Evolutionary conservation across 2,888 invertebrate genomes (phyloP), one percentile per base, ranked within the genome.

Genomic region (Amphipoea lucens): DNA sequence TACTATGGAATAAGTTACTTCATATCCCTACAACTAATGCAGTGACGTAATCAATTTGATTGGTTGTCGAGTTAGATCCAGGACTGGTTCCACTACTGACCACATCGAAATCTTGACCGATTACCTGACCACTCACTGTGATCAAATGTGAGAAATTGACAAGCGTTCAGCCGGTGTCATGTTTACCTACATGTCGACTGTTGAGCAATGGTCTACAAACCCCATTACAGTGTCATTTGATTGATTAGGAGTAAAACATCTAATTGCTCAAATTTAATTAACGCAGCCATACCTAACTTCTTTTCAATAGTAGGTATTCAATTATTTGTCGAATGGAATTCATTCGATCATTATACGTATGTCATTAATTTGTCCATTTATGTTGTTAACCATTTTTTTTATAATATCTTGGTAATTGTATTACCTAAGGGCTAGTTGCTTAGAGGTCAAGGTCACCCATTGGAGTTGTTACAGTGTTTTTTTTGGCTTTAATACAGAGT

Each of bases 11-110:
- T 82, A 78, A n/a, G 87, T 93, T 93, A 90, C 92, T 90, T 89
- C 92, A 93, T 85, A 90, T 92, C 91, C 92, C 91, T 90, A 87
- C 89, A 89, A 87, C 88, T 86, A 84, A 91, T 71, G 78, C 67
- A 78, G 78, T 93, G 90, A 91, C 82, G 91, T 92, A 92, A 94
- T 86, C 79, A 76, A 76, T 91, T 90, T 90, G 91, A 92, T 90
- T 87, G 87, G 88, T 88, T 81, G 87, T 88, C 88, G 87, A 90
- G 86, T 89, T 89, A 84, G 86, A 84, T 88, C 90, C 89, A 89
- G 89, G 90, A 92, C 92, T 89, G 90, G 90, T 92, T 92, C 88
- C 68, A 85, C 88, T 36, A 79, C 77, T 76, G 77, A 80, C 80
- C 85, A 90, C 91, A 89, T 89, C 88, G 87, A 90, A 91, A 91